A percentile compares a stretch with the other conserved stretches of the same genome.
phyloP scores from a whole-genome alignment of 2,888 invertebrate genomes.

The Eilema caniola region DNA sequence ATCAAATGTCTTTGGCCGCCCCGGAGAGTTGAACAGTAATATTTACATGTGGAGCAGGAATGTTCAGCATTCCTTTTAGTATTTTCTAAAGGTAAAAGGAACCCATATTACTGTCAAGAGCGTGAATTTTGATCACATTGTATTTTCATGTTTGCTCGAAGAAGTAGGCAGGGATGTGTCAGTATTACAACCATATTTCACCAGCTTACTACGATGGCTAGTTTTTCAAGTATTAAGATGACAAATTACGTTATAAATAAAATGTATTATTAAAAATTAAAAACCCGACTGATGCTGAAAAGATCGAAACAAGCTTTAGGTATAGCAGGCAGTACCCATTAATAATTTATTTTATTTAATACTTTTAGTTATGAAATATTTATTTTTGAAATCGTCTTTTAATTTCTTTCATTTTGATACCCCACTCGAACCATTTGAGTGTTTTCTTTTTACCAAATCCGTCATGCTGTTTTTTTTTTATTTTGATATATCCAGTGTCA shows the following conservation, averaged over 20 bases:
- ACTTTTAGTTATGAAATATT: too few species aligned
- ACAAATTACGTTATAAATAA: neutral
- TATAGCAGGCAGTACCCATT: too few species aligned
- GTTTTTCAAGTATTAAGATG: neutral
- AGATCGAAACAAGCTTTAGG: too few species aligned
- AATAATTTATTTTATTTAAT: too few species aligned
- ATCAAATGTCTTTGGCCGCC: constrained; percentile 5
- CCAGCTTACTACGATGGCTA: neutral
- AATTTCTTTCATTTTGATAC: too few species aligned
- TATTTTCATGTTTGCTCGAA: neutral
- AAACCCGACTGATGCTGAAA: too few species aligned
- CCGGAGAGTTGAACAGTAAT: neutral
- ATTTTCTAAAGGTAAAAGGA: neutral
- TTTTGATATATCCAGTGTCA: too few species aligned
- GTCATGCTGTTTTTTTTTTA: too few species aligned
- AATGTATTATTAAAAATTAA: too few species aligned
- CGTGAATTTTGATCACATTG: neutral
- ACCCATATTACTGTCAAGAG: neutral
- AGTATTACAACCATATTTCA: neutral
- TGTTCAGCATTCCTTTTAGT: neutral
- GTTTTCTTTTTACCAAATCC: too few species aligned
- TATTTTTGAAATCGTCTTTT: too few species aligned
- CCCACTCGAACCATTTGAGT: too few species aligned
- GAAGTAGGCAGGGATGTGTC: neutral
- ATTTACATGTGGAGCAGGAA: constrained; percentile 13